Evolutionary conservation across 2,797 vertebrate genomes (phyloP).

Genomic region (Parambassis ranga): DNA sequence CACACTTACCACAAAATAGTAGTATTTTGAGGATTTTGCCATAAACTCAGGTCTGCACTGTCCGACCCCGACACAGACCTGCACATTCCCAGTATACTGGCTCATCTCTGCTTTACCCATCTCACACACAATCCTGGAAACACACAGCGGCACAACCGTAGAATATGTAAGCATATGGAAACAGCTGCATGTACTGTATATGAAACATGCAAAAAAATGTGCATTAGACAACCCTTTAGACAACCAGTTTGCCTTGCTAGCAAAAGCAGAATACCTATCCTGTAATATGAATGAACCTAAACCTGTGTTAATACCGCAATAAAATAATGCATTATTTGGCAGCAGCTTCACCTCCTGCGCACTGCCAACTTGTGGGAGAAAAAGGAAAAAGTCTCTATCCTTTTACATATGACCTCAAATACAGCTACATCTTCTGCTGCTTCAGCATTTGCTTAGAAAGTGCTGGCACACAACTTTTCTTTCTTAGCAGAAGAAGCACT

Average conservation of each 20-base stretch:
- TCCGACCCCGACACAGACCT: conserved; percentile 91
- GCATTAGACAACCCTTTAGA: not conserved
- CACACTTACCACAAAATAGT: conserved; percentile 96
- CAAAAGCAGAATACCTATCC: conserved; percentile 14
- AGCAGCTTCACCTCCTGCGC: not conserved
- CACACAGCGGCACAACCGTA: conserved; percentile 11
- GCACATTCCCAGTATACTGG: conserved; percentile 91
- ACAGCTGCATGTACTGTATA: not conserved
- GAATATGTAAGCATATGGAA: not conserved
- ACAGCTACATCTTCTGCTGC: conserved; percentile 50
- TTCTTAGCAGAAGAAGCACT: conserved; percentile 50
- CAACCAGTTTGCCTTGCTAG: not conserved
- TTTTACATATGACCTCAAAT: conserved; percentile 68
- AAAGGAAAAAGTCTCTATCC: conserved; percentile 41
- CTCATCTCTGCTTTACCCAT: conserved; percentile 95
- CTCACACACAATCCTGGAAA: conserved; percentile 94
- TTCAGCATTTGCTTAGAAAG: conserved; percentile 66
- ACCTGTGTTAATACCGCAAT: conserved; percentile 29
- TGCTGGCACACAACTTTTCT: conserved; percentile 62
- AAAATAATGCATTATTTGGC: conserved; percentile 46
- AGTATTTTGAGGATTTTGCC: conserved; percentile 93
- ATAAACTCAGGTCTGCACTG: conserved; percentile 91
- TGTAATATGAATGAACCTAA: conserved; percentile 34
- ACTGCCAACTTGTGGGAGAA: conserved; percentile 40
- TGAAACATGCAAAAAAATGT: not conserved